A percentile compares a stretch with the other conserved stretches of the same genome.
These are phyloP conservation scores for Lepidothrix coronata DNA, from an alignment of 2,113 vertebrate genomes.

Conservation along the genomic window DNA sequence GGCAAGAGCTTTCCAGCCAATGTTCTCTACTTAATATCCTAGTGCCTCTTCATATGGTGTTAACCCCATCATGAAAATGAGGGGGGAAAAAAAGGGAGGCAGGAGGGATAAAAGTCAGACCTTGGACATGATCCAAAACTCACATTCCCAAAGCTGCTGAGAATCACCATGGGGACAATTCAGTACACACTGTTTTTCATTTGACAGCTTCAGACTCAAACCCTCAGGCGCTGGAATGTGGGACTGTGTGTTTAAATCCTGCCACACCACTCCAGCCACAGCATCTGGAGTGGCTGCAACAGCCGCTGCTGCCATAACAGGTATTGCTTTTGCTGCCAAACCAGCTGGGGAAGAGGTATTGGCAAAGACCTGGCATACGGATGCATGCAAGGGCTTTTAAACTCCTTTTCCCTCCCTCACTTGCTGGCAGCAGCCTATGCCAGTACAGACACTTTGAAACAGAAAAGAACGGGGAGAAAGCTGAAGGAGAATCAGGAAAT, in stretches of 20 bases:
- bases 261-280: not conserved
- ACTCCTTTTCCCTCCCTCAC: not conserved
- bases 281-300: not conserved
- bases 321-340: not conserved
- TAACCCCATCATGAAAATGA: not conserved
- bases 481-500: not conserved
- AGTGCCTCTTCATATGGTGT: not conserved
- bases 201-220: not conserved
- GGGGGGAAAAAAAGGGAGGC: too few species aligned
- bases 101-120: not conserved
- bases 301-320: not conserved
- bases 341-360: not conserved
- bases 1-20: conserved; percentile 4
- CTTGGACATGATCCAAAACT: not conserved
- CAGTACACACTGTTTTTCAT: not conserved
- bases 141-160: not conserved
- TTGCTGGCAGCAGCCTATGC: not conserved
- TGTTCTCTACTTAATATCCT: not conserved
- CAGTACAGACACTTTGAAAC: not conserved
- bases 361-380: not conserved
- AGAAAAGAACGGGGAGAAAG: not conserved
- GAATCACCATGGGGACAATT: conserved; percentile 12
- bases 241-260: not conserved
- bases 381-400: not conserved
- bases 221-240: not conserved